Base-by-base conservation (phyloP, 2,888 invertebrate species). In the Chelonus formosanus region DNA sequence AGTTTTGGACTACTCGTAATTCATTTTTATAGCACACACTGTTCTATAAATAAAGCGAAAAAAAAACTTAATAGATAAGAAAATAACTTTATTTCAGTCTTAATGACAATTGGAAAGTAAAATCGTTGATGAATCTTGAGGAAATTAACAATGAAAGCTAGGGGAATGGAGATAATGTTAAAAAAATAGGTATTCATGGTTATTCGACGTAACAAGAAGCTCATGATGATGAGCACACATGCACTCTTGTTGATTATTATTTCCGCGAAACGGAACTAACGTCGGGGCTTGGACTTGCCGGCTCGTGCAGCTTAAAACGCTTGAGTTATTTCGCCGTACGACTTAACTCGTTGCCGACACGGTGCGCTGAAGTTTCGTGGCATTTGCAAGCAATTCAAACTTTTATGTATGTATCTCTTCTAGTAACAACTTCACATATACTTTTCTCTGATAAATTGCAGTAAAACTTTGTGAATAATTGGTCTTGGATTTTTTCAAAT, bases 191-290 rank as follows among this genome's bases (percentile, higher is more conserved):
- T 40, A 40, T 40, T 40, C 40, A 40, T 40, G 40, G 40, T 40
- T 40, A 40, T 6, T 40, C 40, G 40, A 40, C 40, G 40, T 40
- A 40, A 40, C 40, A 40, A 40, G 40, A 40, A 40, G 40, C 40
- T 40, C 40, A 40, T 40, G 40, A 40, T 40, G 40, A 60, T 60
- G 60, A 60, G 48, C 35, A 40, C 61, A 35, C 64, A 56, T 48
- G 48, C 59, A 34, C 48, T 61, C 60, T 56, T 50, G 36, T 56
- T 52, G 71, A 73, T 76, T 75, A 75, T 76, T 76, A 76, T 76
- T 76, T 76, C 74, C 75, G 76, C 74, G 75, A 76, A 76, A 76
- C 76, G 76, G 76, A 76, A 75, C 75, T 73, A 68, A 69, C 74
- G 56, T 50, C 52, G 62, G 68, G 57, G 48, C 48, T 48, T 48